Evolutionary conservation across 2,888 invertebrate genomes (phyloP).

Genomic region (Caenorhabditis sp.): DNA sequence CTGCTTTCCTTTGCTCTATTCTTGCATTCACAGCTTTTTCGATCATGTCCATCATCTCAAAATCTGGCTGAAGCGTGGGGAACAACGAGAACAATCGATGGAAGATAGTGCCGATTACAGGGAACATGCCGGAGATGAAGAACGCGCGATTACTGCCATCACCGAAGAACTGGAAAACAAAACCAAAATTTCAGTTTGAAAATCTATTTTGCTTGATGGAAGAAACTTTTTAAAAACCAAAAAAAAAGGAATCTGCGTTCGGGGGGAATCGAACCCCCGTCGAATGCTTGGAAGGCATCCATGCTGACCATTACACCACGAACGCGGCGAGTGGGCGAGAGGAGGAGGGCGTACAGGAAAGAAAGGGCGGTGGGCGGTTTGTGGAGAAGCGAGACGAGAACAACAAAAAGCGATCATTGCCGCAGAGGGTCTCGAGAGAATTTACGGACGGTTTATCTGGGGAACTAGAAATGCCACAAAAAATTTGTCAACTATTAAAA

Average conservation of each 20-base stretch:
- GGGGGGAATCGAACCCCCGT: constrained; percentile 75
- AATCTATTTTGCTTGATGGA: background rate
- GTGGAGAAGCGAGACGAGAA: background rate
- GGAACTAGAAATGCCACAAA: too few species aligned
- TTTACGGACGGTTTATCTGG: too few species aligned
- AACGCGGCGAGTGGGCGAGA: constrained; percentile 43
- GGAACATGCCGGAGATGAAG: constrained; percentile 12
- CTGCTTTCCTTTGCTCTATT: constrained; percentile 47
- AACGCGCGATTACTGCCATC: constrained; percentile 28
- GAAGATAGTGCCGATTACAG: background rate
- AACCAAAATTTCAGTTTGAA: too few species aligned
- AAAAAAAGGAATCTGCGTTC: constrained; percentile 63
- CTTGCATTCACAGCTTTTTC: constrained; percentile 63
- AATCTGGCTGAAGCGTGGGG: constrained; percentile 40
- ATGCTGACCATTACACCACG: constrained; percentile 77
- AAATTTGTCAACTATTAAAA: too few species aligned
- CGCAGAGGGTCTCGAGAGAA: too few species aligned
- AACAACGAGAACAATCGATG: constrained; percentile 10
- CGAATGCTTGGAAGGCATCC: constrained; percentile 76
- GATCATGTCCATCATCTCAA: constrained; percentile 37
- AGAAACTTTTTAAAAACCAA: too few species aligned
- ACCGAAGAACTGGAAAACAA: constrained; percentile 18
- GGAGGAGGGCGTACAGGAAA: too few species aligned
- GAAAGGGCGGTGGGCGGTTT: background rate
- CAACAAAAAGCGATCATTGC: too few species aligned